Conservation (phyloP, 2,113 vertebrate species). For the Theristicus caerulescens region DNA sequence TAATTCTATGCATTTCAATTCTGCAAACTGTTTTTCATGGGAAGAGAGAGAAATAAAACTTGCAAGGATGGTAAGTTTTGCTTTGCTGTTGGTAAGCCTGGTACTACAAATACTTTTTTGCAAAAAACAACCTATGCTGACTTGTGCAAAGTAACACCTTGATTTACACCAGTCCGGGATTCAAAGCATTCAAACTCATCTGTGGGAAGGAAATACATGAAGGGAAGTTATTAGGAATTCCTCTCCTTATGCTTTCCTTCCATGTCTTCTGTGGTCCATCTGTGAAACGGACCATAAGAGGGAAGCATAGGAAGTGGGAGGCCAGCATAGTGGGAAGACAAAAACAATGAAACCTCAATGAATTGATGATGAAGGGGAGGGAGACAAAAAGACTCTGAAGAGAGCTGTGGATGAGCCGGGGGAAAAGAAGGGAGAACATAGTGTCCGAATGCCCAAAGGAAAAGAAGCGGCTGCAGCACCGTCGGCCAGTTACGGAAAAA, state of each 20-base stretch:
- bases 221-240: background rate
- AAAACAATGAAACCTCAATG: constrained; percentile 29
- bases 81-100: background rate
- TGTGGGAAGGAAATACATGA: background rate
- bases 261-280: constrained; percentile 16
- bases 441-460: background rate
- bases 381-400: background rate
- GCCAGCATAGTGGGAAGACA: background rate
- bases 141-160: background rate
- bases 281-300: background rate
- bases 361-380: background rate
- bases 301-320: background rate
- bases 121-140: background rate
- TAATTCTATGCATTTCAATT: background rate
- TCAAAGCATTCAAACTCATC: background rate
- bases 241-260: background rate
- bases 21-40: background rate
- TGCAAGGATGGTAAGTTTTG: background rate
- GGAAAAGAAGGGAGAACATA: background rate
- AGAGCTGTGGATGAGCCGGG: background rate
- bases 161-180: background rate
- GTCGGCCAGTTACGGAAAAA: background rate
- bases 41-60: background rate
- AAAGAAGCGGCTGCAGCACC: background rate
- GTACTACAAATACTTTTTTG: background rate